Conservation (phyloP, 2,113 vertebrate species). For the Nerophis ophidion region DNA sequence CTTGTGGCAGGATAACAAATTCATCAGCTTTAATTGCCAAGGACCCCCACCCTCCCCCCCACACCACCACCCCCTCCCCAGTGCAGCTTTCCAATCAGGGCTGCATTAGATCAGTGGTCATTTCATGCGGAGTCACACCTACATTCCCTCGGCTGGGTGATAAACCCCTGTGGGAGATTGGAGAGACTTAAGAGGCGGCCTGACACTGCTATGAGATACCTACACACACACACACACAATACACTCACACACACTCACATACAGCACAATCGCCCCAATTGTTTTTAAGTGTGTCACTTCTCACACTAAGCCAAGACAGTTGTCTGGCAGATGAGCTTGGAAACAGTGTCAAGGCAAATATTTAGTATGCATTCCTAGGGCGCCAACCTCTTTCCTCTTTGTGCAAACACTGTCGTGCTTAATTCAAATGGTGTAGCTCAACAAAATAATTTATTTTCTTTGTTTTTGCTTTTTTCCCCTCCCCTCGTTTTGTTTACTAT, state of each 20-base stretch:
- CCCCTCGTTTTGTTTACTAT: constrained; percentile 39
- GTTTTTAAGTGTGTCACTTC: constrained; percentile 35
- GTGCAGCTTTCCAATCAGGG: constrained; percentile 54
- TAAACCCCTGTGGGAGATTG: constrained; percentile 33
- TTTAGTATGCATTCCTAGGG: constrained; percentile 8
- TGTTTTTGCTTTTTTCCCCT: constrained; percentile 32
- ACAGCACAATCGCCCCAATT: constrained; percentile 24
- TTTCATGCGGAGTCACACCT: constrained; percentile 69
- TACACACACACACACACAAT: not conserved
- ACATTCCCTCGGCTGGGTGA: constrained; percentile 31
- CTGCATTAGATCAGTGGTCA: constrained; percentile 54
- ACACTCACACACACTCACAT: not conserved
- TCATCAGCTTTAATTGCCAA: constrained; percentile 64
- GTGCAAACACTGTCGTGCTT: not conserved
- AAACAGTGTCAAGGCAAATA: not conserved
- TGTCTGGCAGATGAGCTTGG: constrained; percentile 16
- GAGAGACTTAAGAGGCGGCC: constrained; percentile 22
- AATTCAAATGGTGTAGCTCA: constrained; percentile 13
- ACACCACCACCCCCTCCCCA: not conserved
- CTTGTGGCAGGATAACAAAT: constrained; percentile 45
- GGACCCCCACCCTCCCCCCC: constrained; percentile 13
- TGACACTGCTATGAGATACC: constrained; percentile 12
- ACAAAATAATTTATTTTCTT: not conserved
- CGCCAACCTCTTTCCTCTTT: not conserved
- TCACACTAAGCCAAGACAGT: constrained; percentile 22